phyloP scores from a whole-genome alignment of 2,797 vertebrate genomes.

The Acrossocheilus fasciatus region DNA sequence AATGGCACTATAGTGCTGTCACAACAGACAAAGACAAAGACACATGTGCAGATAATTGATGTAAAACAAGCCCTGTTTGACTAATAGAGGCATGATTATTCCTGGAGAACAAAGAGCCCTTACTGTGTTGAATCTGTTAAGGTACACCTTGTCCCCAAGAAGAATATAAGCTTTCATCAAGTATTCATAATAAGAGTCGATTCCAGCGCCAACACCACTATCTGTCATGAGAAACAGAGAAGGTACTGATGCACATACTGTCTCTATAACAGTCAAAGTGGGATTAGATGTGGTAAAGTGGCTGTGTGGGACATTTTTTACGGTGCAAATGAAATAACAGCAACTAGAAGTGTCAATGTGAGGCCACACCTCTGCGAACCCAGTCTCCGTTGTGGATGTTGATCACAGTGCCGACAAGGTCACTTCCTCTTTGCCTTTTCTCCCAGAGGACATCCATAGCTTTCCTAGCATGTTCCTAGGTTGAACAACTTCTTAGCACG shows the following conservation, averaged over 20 bases:
- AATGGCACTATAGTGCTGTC: slow-evolving; percentile 87
- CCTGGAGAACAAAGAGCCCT: slow-evolving; percentile 50
- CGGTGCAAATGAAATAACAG: background rate
- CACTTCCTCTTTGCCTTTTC: slow-evolving; percentile 83
- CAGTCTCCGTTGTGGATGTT: slow-evolving; percentile 88
- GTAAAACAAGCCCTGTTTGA: slow-evolving; percentile 13
- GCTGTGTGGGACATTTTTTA: background rate
- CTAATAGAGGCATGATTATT: slow-evolving; percentile 18
- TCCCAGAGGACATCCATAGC: slow-evolving; percentile 86
- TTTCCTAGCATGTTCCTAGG: slow-evolving; percentile 80
- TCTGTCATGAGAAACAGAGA: slow-evolving; percentile 69
- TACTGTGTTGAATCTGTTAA: slow-evolving; percentile 85
- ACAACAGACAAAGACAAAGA: slow-evolving; percentile 46
- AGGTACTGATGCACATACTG: background rate
- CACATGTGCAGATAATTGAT: background rate
- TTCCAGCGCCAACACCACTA: slow-evolving; percentile 85
- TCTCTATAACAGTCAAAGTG: background rate
- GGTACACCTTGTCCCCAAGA: slow-evolving; percentile 81
- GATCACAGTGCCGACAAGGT: slow-evolving; percentile 86
- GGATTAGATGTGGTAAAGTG: background rate
- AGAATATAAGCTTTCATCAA: slow-evolving; percentile 88
- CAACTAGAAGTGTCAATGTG: background rate
- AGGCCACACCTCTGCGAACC: slow-evolving; percentile 80
- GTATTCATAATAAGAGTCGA: slow-evolving; percentile 87
- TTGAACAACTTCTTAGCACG: slow-evolving; percentile 1